Conservation (phyloP, 2,888 invertebrate species). For the Philereme transversata region DNA sequence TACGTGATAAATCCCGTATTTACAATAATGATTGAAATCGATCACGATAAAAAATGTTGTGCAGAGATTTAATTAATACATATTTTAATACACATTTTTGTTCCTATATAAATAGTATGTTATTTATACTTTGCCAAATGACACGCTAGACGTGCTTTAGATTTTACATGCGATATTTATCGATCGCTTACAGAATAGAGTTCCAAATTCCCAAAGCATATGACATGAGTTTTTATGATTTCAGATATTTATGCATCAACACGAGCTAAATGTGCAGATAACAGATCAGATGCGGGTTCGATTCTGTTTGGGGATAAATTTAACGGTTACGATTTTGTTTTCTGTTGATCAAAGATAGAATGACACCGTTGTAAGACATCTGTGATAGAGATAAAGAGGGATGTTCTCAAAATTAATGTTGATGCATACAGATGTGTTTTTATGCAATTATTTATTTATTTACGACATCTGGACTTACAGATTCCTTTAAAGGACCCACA, state of each 20-base stretch:
- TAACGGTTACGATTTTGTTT: slow-evolving; percentile 51
- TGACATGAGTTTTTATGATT: slow-evolving; percentile 47
- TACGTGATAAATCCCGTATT: no score
- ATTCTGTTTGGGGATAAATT: slow-evolving; percentile 49
- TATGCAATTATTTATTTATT: no score
- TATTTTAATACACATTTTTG: no score
- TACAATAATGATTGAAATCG: no score
- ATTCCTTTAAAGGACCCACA: no score
- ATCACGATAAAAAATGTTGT: no score
- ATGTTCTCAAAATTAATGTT: no score
- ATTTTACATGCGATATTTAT: background rate
- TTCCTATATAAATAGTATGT: no score
- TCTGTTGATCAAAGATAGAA: slow-evolving; percentile 15
- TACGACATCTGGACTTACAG: no score
- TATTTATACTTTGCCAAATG: no score
- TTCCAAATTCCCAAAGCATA: slow-evolving; percentile 31
- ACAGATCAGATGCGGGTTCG: slow-evolving; percentile 76
- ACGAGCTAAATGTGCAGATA: slow-evolving; percentile 62
- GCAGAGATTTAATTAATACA: no score
- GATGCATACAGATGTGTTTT: no score
- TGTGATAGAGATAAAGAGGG: slow-evolving; percentile 5
- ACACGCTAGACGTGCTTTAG: background rate
- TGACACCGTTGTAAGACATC: slow-evolving; percentile 29
- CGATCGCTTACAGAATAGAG: slow-evolving; percentile 44
- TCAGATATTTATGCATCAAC: slow-evolving; percentile 68